A percentile compares a stretch with the other conserved stretches of the same genome.
phyloP scores from a whole-genome alignment of 2,888 invertebrate species.

The Rhimphoctona megacephalus region DNA sequence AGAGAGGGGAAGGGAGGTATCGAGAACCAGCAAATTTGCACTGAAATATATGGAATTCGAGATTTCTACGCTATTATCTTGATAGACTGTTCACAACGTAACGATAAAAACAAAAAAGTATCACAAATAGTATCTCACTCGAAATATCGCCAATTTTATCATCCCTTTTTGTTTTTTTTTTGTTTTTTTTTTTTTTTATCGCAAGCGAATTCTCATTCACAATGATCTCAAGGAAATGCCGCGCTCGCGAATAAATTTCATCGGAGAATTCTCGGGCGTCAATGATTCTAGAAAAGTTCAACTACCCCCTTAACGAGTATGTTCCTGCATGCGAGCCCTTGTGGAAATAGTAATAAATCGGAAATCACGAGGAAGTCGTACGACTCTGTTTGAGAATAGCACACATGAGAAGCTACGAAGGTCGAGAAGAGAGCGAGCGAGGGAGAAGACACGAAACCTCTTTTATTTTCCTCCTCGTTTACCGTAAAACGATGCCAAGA shows the following conservation, averaged over 20 bases:
- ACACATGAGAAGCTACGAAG: conserved; percentile 26
- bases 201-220: background rate
- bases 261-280: background rate
- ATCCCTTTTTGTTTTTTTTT: background rate
- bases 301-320: conserved; percentile 47
- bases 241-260: background rate
- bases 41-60: conserved; percentile 16
- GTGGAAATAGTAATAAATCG: conserved; percentile 57
- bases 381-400: conserved; percentile 50
- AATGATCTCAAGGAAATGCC: conserved; percentile 18
- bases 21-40: conserved; percentile 33
- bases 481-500: conserved; percentile 74
- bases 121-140: background rate
- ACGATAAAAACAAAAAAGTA: background rate
- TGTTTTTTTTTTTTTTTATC: background rate
- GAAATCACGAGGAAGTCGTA: conserved; percentile 64
- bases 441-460: conserved; percentile 48
- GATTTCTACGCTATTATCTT: background rate
- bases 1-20: background rate
- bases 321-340: background rate
- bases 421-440: conserved; percentile 40
- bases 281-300: conserved; percentile 38
- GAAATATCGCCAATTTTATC: background rate
- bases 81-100: background rate
- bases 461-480: conserved; percentile 65